Conservation (phyloP, 2,888 invertebrate species). For the Agrotis clavis region DNA sequence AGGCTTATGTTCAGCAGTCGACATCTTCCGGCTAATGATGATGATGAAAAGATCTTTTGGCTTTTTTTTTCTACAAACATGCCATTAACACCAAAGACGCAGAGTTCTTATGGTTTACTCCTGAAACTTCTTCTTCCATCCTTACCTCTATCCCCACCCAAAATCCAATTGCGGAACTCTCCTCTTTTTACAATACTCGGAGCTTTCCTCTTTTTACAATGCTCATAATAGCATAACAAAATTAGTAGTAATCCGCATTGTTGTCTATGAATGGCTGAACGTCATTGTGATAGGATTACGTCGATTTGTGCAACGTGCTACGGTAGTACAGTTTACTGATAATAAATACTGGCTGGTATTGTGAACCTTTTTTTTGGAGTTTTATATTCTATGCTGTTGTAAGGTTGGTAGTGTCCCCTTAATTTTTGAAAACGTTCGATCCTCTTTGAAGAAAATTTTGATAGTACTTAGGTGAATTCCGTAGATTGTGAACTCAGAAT, state of each 20-base stretch:
- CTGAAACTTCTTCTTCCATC: background rate
- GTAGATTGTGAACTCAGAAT: too few species aligned
- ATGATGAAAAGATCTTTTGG: too few species aligned
- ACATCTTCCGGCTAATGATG: too few species aligned
- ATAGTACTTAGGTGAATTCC: too few species aligned
- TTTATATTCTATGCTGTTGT: conserved; percentile 9
- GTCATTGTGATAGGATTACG: conserved; percentile 56
- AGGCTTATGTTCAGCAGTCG: too few species aligned
- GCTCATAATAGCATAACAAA: conserved; percentile 41
- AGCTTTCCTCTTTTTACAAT: conserved; percentile 26
- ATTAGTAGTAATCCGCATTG: conserved; percentile 59
- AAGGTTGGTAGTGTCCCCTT: background rate
- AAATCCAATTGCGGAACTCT: background rate
- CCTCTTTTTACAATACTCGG: conserved; percentile 23
- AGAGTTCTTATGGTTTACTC: too few species aligned
- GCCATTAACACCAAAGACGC: too few species aligned
- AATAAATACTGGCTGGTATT: conserved; percentile 24
- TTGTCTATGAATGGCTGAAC: conserved; percentile 35
- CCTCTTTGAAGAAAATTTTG: background rate
- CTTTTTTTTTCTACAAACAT: background rate
- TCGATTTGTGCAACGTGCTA: conserved; percentile 53
- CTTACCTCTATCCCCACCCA: background rate
- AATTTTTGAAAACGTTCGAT: background rate
- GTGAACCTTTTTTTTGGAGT: conserved; percentile 36
- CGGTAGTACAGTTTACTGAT: conserved; percentile 11